These are phyloP conservation scores for Daubentonia madagascariensis DNA, from an alignment of 2,113 vertebrate genomes.

Conservation along the genomic window DNA sequence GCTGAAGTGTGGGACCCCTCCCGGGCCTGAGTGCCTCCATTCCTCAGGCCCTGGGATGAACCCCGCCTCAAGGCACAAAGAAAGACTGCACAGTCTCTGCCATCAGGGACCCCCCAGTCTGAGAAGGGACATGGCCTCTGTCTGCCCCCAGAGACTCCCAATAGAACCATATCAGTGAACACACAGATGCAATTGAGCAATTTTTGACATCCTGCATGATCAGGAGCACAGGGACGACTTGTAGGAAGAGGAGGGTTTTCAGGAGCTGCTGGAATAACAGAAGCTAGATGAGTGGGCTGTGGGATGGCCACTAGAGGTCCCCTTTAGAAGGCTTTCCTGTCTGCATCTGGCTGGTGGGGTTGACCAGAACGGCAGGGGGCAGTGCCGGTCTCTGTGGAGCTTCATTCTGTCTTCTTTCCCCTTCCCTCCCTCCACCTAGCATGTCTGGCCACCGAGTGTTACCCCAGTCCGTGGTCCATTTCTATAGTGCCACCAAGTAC, in stretches of 20 bases:
- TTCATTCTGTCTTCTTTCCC: neutral
- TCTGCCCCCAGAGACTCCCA: neutral
- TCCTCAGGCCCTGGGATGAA: neutral
- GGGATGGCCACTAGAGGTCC: neutral
- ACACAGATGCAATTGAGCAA: neutral
- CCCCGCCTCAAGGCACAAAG: neutral
- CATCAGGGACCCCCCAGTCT: neutral
- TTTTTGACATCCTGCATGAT: neutral
- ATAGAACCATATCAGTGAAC: neutral
- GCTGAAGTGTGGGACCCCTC: neutral
- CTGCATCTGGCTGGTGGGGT: neutral
- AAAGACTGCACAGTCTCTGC: neutral
- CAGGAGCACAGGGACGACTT: neutral
- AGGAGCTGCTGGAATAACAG: neutral
- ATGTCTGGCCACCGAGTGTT: conserved; percentile 92
- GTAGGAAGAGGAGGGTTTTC: neutral
- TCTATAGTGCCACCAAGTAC: conserved; percentile 96
- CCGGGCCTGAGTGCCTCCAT: neutral
- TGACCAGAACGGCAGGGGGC: neutral
- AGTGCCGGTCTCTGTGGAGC: neutral
- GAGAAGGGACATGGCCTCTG: neutral
- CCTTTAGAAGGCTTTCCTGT: neutral
- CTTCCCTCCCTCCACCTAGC: conserved; percentile 80
- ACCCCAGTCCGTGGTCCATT: conserved; percentile 88
- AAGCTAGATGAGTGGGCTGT: neutral